Evolutionary conservation across 2,797 vertebrate species (phyloP).

Genomic region (Schizopygopsis pylzovi): DNA sequence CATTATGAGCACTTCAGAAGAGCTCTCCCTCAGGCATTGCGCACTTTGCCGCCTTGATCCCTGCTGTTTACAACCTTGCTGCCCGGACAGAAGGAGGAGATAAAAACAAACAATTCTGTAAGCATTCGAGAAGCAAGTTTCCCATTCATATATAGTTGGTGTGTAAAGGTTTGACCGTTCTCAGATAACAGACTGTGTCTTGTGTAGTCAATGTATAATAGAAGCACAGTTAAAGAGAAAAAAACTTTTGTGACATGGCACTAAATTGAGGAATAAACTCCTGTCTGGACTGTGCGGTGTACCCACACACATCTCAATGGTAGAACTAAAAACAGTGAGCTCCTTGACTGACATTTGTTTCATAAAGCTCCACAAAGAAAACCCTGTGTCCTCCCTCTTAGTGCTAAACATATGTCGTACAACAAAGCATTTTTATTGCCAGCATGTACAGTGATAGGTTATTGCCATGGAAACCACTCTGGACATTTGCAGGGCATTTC

Average conservation of each 20-base stretch:
- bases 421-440: slow-evolving; percentile 64
- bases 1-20: slow-evolving; percentile 74
- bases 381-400: slow-evolving; percentile 58
- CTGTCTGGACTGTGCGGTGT: slow-evolving; percentile 63
- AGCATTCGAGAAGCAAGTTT: slow-evolving; percentile 56
- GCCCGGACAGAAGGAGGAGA: slow-evolving; percentile 63
- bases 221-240: slow-evolving; percentile 64
- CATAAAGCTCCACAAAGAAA: slow-evolving; percentile 63
- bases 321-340: slow-evolving; percentile 63
- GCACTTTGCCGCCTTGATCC: slow-evolving; percentile 70
- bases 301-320: slow-evolving; percentile 62
- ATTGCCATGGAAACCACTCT: slow-evolving; percentile 76
- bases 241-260: slow-evolving; percentile 73
- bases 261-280: slow-evolving; percentile 71
- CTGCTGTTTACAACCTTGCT: slow-evolving; percentile 54
- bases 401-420: slow-evolving; percentile 62
- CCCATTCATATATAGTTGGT: not conserved
- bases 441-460: slow-evolving; percentile 62
- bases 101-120: slow-evolving; percentile 68
- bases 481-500: slow-evolving; percentile 69
- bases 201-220: slow-evolving; percentile 67
- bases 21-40: slow-evolving; percentile 66
- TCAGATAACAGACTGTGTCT: slow-evolving; percentile 62
- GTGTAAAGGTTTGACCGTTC: not conserved
- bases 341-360: slow-evolving; percentile 53